phyloP scores from a whole-genome alignment of 2,797 vertebrate species.

The Borostomias antarcticus region DNA sequence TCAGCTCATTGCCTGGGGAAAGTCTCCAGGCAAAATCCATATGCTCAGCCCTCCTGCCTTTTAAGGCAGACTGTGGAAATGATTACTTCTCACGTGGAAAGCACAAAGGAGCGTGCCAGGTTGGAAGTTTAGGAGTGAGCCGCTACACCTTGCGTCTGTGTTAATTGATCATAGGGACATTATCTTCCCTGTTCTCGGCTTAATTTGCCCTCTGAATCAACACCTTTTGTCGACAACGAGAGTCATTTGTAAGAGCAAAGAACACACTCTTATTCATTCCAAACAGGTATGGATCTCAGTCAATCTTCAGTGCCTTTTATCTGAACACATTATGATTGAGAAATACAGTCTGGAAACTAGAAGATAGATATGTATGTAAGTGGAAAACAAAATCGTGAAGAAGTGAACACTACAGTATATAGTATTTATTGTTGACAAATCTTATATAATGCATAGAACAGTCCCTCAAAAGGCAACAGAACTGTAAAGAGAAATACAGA shows the following conservation, averaged over 20 bases:
- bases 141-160: constrained; percentile 75
- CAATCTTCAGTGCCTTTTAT: constrained; percentile 62
- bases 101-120: constrained; percentile 64
- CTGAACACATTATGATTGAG: too few relatives aligned
- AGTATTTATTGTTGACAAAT: too few relatives aligned
- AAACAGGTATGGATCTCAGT: constrained; percentile 61
- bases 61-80: constrained; percentile 77
- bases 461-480: too few relatives aligned
- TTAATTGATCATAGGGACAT: constrained; percentile 81
- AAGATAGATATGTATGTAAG: too few relatives aligned
- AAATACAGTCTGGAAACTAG: too few relatives aligned
- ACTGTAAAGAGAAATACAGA: too few relatives aligned
- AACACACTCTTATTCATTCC: constrained; percentile 64
- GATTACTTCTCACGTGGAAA: constrained; percentile 74
- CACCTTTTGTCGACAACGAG: constrained; percentile 48
- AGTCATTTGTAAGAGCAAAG: constrained; percentile 40
- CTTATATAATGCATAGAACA: too few relatives aligned
- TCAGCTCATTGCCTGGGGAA: constrained; percentile 84
- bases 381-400: too few relatives aligned
- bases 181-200: constrained; percentile 75
- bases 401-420: too few relatives aligned
- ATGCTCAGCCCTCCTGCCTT: constrained; percentile 75
- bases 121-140: constrained; percentile 75
- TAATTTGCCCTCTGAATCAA: constrained; percentile 79
- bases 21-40: constrained; percentile 85